Base-by-base conservation (phyloP, 2,888 invertebrate species). In the Drosophila prolongata region DNA sequence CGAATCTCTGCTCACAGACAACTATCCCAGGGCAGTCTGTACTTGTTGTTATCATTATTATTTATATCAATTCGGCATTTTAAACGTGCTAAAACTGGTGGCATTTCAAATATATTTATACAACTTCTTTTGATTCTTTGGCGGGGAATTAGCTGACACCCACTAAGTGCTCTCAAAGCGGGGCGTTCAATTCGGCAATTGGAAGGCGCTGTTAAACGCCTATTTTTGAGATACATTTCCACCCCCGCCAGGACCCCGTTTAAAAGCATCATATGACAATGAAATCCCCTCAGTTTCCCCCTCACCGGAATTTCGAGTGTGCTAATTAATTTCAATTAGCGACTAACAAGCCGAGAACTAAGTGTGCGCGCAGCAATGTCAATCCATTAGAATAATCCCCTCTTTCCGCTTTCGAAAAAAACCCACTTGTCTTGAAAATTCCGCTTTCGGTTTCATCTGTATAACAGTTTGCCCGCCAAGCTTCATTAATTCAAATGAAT, bases 261-360 rank as follows among this genome's bases (percentile, higher is more conserved):
- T 14, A 4, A 44, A 13, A 27, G 16, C 16, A 65, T 87, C 88
- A 87, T 89, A 80, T 87, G 87, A 88, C 85, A 88, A 76, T 75
- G 64, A 58, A 58, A 49, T 30, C 19, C 34, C 44, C 46, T 14
- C n/a, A 16, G 4, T 38, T 10, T 34, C 43, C n/a, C 53, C 50
- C 35, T 43, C 37, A 24, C n/a, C 49, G 55, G 72, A 56, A 72
- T 70, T 60, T 46, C 55, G 46, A 65, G 76, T 74, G 75, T 88
- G 89, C 78, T 89, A 89, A 89, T 89, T 88, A 84, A 88, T 88
- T 88, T 88, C 79, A 89, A 89, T 89, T 89, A 87, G 68, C 81
- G 62, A 56, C 66, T 73, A 86, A 85, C 77, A 67, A 82, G 75
- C 70, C 49, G 24, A 40, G 40, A 43, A 43, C 57, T 37, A 64